phyloP scores from a whole-genome alignment of 1,140 invertebrate genomes.

The Phenacoccus solenopsis region DNA sequence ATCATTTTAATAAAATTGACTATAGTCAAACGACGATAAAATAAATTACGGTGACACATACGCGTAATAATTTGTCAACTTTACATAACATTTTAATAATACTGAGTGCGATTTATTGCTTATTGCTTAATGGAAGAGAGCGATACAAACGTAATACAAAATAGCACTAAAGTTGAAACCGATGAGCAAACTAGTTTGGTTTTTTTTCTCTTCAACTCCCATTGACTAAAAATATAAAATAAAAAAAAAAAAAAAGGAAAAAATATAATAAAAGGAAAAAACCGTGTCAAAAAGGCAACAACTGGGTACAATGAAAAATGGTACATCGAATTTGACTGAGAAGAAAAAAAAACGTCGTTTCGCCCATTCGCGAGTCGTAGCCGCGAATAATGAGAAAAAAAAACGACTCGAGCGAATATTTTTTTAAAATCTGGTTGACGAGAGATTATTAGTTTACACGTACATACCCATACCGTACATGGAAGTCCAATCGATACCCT shows the following conservation, averaged over 20 bases:
- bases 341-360: background rate
- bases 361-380: background rate
- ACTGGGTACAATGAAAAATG: slow-evolving; percentile 1
- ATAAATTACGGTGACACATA: background rate
- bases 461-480: slow-evolving; percentile 87
- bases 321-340: background rate
- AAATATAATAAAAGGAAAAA: slow-evolving; percentile 7
- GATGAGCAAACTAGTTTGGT: slow-evolving; percentile 12
- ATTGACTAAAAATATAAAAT: background rate
- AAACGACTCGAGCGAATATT: too few relatives aligned
- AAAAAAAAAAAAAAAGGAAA: background rate
- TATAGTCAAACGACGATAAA: background rate
- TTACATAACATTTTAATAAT: slow-evolving; percentile 7
- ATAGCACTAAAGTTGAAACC: slow-evolving; percentile 15
- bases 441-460: slow-evolving; percentile 40
- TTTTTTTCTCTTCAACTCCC: background rate
- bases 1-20: background rate
- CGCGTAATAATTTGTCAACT: background rate
- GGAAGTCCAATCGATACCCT: slow-evolving; percentile 75
- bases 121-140: slow-evolving; percentile 17
- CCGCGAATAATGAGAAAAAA: too few relatives aligned
- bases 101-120: slow-evolving; percentile 15
- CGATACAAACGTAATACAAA: slow-evolving; percentile 12
- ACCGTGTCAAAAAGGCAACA: background rate
- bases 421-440: too few relatives aligned